phyloP scores from a whole-genome alignment of 2,113 vertebrate species.

The Nyctibius bracteatus region DNA sequence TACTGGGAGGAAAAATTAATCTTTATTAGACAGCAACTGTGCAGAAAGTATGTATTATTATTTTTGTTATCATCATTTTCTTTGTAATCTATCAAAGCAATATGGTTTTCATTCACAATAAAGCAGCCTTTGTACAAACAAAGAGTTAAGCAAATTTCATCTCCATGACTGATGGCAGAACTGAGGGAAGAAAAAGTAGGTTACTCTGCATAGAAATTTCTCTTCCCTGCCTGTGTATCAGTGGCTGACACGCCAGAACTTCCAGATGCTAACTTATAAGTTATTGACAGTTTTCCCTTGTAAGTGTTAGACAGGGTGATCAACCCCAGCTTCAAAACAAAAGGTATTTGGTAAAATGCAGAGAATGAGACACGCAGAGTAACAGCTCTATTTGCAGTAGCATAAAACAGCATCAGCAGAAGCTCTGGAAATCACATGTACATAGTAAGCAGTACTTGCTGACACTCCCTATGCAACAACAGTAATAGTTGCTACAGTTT shows the following conservation, averaged over 20 bases:
- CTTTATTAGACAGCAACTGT: not conserved
- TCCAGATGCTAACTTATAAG: not conserved
- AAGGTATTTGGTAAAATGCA: not conserved
- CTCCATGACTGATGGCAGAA: not conserved
- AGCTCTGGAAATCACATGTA: not conserved
- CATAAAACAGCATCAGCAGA: not conserved
- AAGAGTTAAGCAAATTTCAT: slow-evolving; percentile 43
- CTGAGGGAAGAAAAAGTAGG: slow-evolving; percentile 14
- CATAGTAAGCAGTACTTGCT: not conserved
- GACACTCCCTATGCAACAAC: not conserved
- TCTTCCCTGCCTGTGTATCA: not conserved
- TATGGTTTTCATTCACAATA: not conserved
- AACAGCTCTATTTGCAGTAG: not conserved
- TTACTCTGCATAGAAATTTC: not conserved
- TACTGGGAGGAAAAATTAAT: not conserved
- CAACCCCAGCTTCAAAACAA: not conserved
- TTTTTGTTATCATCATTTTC: not conserved
- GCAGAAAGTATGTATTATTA: not conserved
- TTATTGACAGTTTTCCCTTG: not conserved
- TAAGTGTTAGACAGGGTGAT: not conserved
- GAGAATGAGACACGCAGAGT: not conserved
- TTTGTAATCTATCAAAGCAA: not conserved
- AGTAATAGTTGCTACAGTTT: not conserved
- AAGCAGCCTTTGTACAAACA: slow-evolving; percentile 24
- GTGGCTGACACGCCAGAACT: not conserved